Conservation (phyloP, 2,888 invertebrate genomes). For the Belgica antarctica region DNA sequence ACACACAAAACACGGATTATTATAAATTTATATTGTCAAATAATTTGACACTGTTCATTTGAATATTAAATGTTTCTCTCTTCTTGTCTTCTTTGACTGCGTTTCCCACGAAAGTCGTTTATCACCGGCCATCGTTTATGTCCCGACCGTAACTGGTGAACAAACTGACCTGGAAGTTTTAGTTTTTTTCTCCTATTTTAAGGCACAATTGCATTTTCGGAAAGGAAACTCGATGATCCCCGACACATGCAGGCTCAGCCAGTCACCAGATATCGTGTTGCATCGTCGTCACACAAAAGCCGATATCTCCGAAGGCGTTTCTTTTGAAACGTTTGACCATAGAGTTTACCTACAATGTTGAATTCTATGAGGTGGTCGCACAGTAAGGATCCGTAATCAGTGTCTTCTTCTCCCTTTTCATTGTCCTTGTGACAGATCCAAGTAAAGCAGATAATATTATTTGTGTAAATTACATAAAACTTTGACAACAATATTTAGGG, state of each 20-base stretch:
- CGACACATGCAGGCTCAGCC: constrained; percentile 3
- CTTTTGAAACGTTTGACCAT: not conserved
- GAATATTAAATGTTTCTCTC: constrained; percentile 41
- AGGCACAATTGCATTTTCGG: no score
- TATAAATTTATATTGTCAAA: constrained; percentile 44
- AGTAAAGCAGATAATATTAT: not conserved
- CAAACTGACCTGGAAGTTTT: no score
- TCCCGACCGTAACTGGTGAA: no score
- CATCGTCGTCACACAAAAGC: not conserved
- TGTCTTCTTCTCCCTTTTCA: constrained; percentile 19
- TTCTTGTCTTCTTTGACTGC: not conserved
- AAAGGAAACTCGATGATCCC: no score
- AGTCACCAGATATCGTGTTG: constrained; percentile 20
- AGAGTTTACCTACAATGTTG: constrained; percentile 18
- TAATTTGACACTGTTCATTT: constrained; percentile 44
- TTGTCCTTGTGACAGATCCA: constrained; percentile 22
- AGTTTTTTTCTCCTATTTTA: no score
- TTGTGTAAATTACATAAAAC: constrained; percentile 3
- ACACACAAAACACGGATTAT: constrained; percentile 38
- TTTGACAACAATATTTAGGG: not conserved
- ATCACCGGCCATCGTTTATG: no score
- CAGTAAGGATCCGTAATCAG: constrained; percentile 36
- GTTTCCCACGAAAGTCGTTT: no score
- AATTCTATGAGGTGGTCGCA: constrained; percentile 42
- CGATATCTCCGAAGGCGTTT: not conserved